Base-by-base conservation (phyloP, 92 coral and sea anemone genomes). In the Umimayanthus kanabou region DNA sequence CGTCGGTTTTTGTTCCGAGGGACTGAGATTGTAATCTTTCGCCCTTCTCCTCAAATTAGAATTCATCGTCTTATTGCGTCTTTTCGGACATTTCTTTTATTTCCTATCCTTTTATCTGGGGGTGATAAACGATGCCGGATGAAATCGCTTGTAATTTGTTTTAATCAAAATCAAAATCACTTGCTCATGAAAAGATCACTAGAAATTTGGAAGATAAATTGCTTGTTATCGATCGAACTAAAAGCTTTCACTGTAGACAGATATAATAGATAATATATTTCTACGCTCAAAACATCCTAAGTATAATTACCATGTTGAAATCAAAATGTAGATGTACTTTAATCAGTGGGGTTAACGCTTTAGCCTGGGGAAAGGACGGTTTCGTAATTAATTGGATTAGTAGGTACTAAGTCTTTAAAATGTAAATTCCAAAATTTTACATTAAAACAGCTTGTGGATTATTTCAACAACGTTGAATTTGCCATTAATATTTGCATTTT, bases 41-140 rank as follows among this genome's bases (percentile, higher is more conserved):
- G 9, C 55, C 39, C 74, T 45, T 83, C 77, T 26, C 22, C 64
- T 18, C 37, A 33, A 49, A 71, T 83, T 37, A 16, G 28, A 67
- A 82, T 26, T 57, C 20, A 80, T 55, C 47, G 26, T 39, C 1
- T 80, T 82, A 0, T 65, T 82, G 77, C 66, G 39, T 82, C 43
- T 43, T 40, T 82, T 69, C n/a, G 65, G 64, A n/a, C 86, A 42
- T n/a, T 10, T 28, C 8, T 83, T 40, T 83, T 43, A 37, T 83
- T 70, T 83, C 61, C 87, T 83, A 43, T 29, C 37, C 45, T 23
- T 83, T 83, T 82, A 28, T 82, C 39, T 65, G 37, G 29, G 47
- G 67, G 23, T 71, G 79, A 83, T 83, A 72, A 83, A 40, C 87
- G 55, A 29, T 9, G 61, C 43, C 61, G 64, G 87, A 83, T 70